A percentile compares a stretch with the other conserved stretches of the same genome.
These are phyloP conservation scores for Synanthedon tipuliformis DNA, from an alignment of 2,888 invertebrate genomes.

Conservation along the genomic window DNA sequence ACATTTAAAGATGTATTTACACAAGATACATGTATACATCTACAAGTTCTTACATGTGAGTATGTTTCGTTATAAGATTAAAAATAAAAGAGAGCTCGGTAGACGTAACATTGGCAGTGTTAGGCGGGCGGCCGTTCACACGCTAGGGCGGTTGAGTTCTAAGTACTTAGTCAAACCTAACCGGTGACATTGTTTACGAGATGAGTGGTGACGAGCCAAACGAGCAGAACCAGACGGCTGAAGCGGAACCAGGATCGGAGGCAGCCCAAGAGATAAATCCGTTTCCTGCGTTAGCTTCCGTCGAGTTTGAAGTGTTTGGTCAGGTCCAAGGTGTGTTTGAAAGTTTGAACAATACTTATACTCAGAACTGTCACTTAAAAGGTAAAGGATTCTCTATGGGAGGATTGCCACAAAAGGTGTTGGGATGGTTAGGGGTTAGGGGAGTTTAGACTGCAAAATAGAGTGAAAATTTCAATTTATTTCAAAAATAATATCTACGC, in stretches of 20 bases:
- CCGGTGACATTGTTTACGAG: too few species aligned
- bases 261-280: constrained; percentile 1
- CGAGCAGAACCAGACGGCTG: constrained; percentile 9
- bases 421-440: too few species aligned
- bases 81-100: background rate
- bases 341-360: too few species aligned
- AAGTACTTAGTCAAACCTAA: too few species aligned
- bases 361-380: too few species aligned
- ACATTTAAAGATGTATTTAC: too few species aligned
- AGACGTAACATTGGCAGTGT: constrained; percentile 16
- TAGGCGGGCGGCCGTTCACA: constrained; percentile 19
- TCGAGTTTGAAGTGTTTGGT: constrained; percentile 91
- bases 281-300: constrained; percentile 74
- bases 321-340: constrained; percentile 82
- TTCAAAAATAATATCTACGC: too few species aligned
- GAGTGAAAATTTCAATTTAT: too few species aligned
- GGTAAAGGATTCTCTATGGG: too few species aligned
- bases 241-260: constrained; percentile 7
- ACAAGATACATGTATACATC: background rate
- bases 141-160: background rate
- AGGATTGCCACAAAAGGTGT: too few species aligned
- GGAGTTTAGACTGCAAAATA: too few species aligned
- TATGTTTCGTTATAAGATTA: background rate
- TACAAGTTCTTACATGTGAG: background rate
- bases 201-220: constrained; percentile 5